Evolutionary conservation across 2,113 vertebrate genomes (phyloP).

Genomic region (Reinhardtius hippoglossoides): DNA sequence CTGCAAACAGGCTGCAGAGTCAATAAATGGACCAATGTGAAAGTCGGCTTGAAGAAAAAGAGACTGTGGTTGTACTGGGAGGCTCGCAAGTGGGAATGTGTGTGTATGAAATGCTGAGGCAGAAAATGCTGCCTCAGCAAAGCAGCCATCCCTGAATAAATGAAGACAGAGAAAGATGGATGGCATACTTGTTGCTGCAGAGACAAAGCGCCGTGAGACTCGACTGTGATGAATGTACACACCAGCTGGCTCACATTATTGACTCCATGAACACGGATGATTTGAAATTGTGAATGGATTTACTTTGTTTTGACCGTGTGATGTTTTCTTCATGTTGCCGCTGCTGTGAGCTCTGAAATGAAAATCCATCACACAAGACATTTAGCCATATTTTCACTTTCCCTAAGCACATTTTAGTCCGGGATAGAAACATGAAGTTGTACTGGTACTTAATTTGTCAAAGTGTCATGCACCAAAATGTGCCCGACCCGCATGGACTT

Average conservation of each 20-base stretch:
- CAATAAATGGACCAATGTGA: background rate
- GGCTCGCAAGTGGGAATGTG: slow-evolving; percentile 16
- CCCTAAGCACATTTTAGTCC: background rate
- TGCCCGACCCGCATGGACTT: too few species aligned
- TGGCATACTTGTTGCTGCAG: slow-evolving; percentile 38
- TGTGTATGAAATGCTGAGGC: slow-evolving; percentile 24
- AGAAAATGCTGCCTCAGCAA: slow-evolving; percentile 34
- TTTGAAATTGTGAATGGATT: slow-evolving; percentile 21
- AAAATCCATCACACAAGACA: too few species aligned
- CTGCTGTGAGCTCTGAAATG: slow-evolving; percentile 1
- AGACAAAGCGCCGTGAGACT: slow-evolving; percentile 16
- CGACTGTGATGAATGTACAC: slow-evolving; percentile 18
- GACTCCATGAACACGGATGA: slow-evolving; percentile 16
- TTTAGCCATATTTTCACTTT: background rate
- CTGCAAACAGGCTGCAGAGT: too few species aligned
- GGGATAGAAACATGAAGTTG: background rate
- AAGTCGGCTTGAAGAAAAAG: slow-evolving; percentile 15
- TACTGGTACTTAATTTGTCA: background rate
- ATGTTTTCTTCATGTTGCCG: background rate
- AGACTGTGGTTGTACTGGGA: slow-evolving; percentile 25
- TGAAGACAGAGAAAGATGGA: slow-evolving; percentile 48
- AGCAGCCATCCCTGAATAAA: slow-evolving; percentile 19
- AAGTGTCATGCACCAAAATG: background rate
- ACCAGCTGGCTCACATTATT: slow-evolving; percentile 30
- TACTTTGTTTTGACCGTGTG: background rate